Evolutionary conservation across 2,888 invertebrate genomes (phyloP), one percentile per base, ranked within the genome.

Genomic region (Stenolophus ochropezus): DNA sequence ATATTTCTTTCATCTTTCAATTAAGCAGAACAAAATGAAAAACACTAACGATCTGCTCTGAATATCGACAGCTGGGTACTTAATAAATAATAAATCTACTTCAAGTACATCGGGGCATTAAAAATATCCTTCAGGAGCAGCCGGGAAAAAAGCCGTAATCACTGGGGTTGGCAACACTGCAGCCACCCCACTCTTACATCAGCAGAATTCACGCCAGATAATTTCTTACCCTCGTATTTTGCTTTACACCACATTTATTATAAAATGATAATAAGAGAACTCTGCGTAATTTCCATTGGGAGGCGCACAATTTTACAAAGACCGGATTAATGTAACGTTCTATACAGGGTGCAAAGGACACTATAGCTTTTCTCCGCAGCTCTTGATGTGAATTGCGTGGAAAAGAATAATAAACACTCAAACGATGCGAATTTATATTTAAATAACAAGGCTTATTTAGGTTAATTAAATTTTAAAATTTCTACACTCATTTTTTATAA

Each of bases 181-280:
- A 14, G 42, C 49, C 47, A 20, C n/a, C 49, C 49, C 14, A 49
- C 49, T 53, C 75, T 56, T 56, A 56, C 75, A 75, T 75, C 75
- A 75, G 75, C 75, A 56, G 33, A 75, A 75, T 74, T 51, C 74
- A 25, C 42, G 74, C 51, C 21, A 74, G 74, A 74, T 74, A 74
- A 74, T 74, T 73, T 75, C 75, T 18, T 56, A 56, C 75, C 53
- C 56, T 74, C 53, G 75, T 75, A 75, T 75, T 75, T 56, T 75
- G 56, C 56, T 75, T 75, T 61, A 76, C 77, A 77, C 47, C 77
- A 77, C 58, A 58, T 77, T 77, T 77, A 61, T 77, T 77, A 77
- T 77, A 47, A 77, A 77, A 77, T 42, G 58, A 77, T 77, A 77
- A 77, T 77, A 58, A 77, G 61, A 61, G 61, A 77, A 61, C 56